Conservation (phyloP, 2,888 invertebrate species). For the Scaptomyza flava region DNA sequence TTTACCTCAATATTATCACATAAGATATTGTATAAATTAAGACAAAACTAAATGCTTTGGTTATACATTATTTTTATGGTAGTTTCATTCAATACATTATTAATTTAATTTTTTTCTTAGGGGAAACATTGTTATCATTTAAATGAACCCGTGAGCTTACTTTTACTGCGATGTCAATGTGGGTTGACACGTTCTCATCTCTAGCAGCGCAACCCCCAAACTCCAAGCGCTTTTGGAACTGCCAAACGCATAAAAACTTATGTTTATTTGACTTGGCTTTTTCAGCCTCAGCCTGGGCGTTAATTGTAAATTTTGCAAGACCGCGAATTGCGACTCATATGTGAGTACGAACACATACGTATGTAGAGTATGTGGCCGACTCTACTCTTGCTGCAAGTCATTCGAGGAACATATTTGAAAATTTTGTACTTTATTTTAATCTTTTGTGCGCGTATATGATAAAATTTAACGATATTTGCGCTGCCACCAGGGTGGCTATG, state of each 20-base stretch:
- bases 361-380: slow-evolving; percentile 45
- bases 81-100: too few species aligned
- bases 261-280: slow-evolving; percentile 81
- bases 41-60: too few species aligned
- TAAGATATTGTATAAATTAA: too few species aligned
- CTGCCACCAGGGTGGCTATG: slow-evolving; percentile 29
- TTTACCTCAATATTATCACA: too few species aligned
- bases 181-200: slow-evolving; percentile 39
- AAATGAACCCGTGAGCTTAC: too few species aligned
- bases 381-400: slow-evolving; percentile 42
- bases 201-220: slow-evolving; percentile 40
- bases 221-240: slow-evolving; percentile 49
- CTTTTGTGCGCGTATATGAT: slow-evolving; percentile 69
- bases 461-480: slow-evolving; percentile 74
- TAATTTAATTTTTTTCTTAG: too few species aligned
- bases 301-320: slow-evolving; percentile 77
- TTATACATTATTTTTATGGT: too few species aligned
- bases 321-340: slow-evolving; percentile 56
- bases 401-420: slow-evolving; percentile 60
- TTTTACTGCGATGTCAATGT: not conserved
- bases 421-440: slow-evolving; percentile 76
- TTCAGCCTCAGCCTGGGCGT: slow-evolving; percentile 52
- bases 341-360: not conserved
- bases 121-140: too few species aligned
- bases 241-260: slow-evolving; percentile 77